Conservation (phyloP, 1,140 invertebrate genomes). For the Yoshiicerus persimilis region DNA sequence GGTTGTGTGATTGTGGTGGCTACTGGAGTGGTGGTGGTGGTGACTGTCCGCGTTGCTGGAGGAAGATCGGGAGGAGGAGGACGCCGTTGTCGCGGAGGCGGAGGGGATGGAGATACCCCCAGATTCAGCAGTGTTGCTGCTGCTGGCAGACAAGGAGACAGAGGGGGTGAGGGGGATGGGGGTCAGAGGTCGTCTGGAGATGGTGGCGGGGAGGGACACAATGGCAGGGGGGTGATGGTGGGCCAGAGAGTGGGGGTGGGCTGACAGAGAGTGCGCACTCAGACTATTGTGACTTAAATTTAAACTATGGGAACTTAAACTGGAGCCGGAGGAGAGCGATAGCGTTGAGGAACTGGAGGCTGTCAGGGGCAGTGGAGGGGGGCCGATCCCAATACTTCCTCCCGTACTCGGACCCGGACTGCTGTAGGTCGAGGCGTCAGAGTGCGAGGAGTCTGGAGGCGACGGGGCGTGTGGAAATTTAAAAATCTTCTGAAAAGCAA, state of each 20-base stretch:
- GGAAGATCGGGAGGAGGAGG: neutral
- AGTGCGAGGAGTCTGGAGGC: conserved; percentile 44
- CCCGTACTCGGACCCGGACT: conserved; percentile 33
- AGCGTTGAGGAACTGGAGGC: neutral
- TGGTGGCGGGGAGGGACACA: conserved; percentile 33
- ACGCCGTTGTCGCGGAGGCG: neutral
- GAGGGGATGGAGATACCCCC: neutral
- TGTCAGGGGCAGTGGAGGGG: neutral
- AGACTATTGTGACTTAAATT: conserved; percentile 9
- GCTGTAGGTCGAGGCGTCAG: conserved; percentile 40
- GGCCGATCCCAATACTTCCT: neutral
- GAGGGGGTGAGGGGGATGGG: neutral
- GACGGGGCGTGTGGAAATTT: conserved; percentile 46
- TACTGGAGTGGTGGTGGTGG: conserved; percentile 8
- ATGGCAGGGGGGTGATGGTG: neutral
- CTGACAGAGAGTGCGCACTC: neutral
- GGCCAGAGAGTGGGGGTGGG: neutral
- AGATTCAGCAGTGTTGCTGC: neutral
- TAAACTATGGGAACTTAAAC: conserved; percentile 1
- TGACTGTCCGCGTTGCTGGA: conserved; percentile 16
- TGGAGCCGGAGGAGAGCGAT: neutral
- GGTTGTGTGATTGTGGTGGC: neutral
- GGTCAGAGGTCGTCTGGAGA: neutral
- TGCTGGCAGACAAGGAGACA: neutral
- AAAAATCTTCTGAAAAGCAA: conserved; percentile 42